phyloP scores from a whole-genome alignment of 2,113 vertebrate genomes.

The Motacilla alba region DNA sequence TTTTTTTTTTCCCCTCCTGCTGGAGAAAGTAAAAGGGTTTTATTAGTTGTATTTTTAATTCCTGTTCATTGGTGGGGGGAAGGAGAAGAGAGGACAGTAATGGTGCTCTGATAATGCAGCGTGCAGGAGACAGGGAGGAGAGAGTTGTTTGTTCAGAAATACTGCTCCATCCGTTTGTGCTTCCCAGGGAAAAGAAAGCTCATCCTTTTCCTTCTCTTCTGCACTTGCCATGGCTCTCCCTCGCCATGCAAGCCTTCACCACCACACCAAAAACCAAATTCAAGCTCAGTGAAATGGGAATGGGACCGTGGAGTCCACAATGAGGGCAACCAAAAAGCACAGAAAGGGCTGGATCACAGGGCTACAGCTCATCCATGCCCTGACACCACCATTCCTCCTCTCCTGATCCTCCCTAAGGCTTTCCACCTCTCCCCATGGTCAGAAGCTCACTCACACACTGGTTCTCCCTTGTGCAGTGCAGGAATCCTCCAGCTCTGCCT shows the following conservation, averaged over 20 bases:
- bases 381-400: not conserved
- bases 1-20: not conserved
- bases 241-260: not conserved
- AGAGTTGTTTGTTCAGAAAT: conserved; percentile 38
- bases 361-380: not conserved
- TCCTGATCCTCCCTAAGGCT: not conserved
- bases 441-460: accelerated
- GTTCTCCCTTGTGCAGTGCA: accelerated
- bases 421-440: not conserved
- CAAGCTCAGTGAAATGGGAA: not conserved
- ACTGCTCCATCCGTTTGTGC: not conserved
- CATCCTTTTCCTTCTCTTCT: not conserved
- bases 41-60: conserved; percentile 57
- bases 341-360: not conserved
- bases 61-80: not conserved
- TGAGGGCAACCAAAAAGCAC: not conserved
- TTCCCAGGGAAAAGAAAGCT: not conserved
- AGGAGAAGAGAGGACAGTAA: not conserved
- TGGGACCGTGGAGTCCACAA: not conserved
- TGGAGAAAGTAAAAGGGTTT: conserved; percentile 17
- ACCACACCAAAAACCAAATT: not conserved
- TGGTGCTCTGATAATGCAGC: not conserved
- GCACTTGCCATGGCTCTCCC: not conserved
- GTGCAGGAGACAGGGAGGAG: conserved; percentile 26
- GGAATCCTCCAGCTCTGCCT: not conserved